phyloP scores from a whole-genome alignment of 2,797 vertebrate species.

The Diplodus puntazzo region DNA sequence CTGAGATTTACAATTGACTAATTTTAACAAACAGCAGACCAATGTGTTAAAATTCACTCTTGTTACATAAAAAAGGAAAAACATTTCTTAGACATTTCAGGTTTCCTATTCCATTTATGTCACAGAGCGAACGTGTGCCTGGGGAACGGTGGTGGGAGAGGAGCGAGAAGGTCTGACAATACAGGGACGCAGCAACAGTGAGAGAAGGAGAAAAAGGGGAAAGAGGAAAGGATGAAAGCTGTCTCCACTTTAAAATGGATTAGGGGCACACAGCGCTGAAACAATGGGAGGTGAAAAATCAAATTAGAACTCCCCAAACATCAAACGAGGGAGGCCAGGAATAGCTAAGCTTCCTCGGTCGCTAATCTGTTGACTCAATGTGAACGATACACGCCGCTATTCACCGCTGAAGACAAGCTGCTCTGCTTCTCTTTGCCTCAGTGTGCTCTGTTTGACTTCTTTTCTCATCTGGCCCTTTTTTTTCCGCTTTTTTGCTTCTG shows the following conservation, averaged over 20 bases:
- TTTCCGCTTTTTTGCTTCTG: slow-evolving; percentile 12
- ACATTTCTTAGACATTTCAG: not conserved
- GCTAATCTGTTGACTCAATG: slow-evolving; percentile 88
- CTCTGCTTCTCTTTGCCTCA: slow-evolving; percentile 66
- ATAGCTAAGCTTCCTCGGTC: slow-evolving; percentile 83
- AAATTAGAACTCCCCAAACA: slow-evolving; percentile 88
- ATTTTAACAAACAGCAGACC: not conserved
- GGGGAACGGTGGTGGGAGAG: slow-evolving; percentile 4
- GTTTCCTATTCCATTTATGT: not conserved
- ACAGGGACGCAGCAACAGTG: slow-evolving; percentile 32
- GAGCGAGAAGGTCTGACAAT: slow-evolving; percentile 34
- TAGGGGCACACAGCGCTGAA: slow-evolving; percentile 87
- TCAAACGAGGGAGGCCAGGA: slow-evolving; percentile 83
- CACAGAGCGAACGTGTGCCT: not conserved
- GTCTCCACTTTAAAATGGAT: slow-evolving; percentile 90
- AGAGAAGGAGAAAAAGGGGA: slow-evolving; percentile 42
- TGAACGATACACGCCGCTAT: slow-evolving; percentile 78
- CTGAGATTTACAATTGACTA: not conserved
- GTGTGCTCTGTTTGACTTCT: slow-evolving; percentile 63
- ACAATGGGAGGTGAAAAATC: slow-evolving; percentile 91
- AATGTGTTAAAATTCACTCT: not conserved
- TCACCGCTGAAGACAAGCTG: slow-evolving; percentile 78
- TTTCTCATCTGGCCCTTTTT: slow-evolving; percentile 46
- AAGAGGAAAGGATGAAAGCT: slow-evolving; percentile 83
- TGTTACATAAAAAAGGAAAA: not conserved